These are phyloP conservation scores for Entomyzon cyanotis DNA, from an alignment of 2,113 vertebrate genomes.

Conservation along the genomic window DNA sequence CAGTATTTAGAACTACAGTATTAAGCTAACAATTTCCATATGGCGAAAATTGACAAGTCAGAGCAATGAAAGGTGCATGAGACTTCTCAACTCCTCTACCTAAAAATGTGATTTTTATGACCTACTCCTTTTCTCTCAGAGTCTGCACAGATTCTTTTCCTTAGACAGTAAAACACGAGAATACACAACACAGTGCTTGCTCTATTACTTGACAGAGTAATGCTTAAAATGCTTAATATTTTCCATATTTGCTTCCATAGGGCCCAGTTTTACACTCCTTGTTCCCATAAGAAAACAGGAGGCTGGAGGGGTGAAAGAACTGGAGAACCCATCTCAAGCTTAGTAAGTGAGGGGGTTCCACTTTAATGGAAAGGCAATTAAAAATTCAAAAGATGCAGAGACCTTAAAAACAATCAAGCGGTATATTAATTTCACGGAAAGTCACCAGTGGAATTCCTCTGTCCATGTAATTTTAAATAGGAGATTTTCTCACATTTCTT, in stretches of 20 bases:
- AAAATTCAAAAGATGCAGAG: conserved; percentile 49
- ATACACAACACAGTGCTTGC: neutral
- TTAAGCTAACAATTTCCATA: conserved; percentile 68
- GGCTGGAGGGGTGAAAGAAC: neutral
- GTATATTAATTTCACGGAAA: conserved; percentile 45
- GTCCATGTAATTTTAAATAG: conserved; percentile 17
- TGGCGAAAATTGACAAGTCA: conserved; percentile 63
- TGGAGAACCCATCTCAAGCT: neutral
- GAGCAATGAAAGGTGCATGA: conserved; percentile 21
- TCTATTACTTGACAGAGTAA: neutral
- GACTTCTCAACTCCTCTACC: neutral
- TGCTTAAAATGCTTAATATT: conserved; percentile 7
- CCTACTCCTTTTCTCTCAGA: neutral
- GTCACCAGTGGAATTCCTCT: neutral
- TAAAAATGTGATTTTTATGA: conserved; percentile 7
- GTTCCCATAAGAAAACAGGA: neutral
- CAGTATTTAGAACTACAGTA: conserved; percentile 46
- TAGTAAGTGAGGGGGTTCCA: neutral
- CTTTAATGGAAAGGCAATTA: conserved; percentile 48
- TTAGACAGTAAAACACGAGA: conserved; percentile 7
- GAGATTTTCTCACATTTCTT: conserved; percentile 49
- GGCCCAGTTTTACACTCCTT: neutral
- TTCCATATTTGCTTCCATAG: neutral
- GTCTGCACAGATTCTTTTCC: neutral
- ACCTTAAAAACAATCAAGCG: conserved; percentile 55